Evolutionary conservation across 2,888 invertebrate species (phyloP).

Genomic region (Rugalucina vietnamica): DNA sequence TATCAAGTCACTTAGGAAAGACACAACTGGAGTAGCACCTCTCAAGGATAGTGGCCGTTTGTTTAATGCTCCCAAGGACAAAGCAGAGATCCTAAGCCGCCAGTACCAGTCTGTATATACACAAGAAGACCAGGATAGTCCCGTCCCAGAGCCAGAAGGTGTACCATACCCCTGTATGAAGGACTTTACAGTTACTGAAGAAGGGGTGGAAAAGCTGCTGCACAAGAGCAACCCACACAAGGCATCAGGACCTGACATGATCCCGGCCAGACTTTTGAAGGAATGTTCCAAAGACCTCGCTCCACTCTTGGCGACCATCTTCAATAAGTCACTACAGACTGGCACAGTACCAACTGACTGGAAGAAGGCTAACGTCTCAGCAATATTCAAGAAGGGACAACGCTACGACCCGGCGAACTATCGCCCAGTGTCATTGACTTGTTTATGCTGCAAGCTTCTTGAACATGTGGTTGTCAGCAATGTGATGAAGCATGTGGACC

Average conservation of each 20-base stretch:
- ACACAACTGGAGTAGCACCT: not conserved
- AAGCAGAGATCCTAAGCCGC: not conserved
- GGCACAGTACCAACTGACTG: not conserved
- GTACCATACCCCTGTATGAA: not conserved
- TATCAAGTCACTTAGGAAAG: not conserved
- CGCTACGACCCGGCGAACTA: not conserved
- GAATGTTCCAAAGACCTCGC: not conserved
- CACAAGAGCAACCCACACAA: not conserved
- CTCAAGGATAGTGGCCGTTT: not conserved
- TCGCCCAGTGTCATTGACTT: not conserved
- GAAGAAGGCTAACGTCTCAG: not conserved
- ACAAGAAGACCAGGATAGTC: not conserved
- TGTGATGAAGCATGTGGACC: not conserved
- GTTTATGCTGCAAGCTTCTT: not conserved
- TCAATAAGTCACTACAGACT: not conserved
- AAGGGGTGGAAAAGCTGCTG: not conserved
- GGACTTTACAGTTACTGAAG: not conserved
- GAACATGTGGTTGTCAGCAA: not conserved
- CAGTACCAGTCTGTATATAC: not conserved
- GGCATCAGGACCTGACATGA: not conserved
- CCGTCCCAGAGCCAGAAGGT: not conserved
- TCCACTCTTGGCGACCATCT: not conserved
- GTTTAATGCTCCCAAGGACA: not conserved
- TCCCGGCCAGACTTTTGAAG: not conserved
- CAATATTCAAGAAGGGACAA: not conserved